phyloP scores from a whole-genome alignment of 2,113 vertebrate genomes.

The Nesogale talazaci region DNA sequence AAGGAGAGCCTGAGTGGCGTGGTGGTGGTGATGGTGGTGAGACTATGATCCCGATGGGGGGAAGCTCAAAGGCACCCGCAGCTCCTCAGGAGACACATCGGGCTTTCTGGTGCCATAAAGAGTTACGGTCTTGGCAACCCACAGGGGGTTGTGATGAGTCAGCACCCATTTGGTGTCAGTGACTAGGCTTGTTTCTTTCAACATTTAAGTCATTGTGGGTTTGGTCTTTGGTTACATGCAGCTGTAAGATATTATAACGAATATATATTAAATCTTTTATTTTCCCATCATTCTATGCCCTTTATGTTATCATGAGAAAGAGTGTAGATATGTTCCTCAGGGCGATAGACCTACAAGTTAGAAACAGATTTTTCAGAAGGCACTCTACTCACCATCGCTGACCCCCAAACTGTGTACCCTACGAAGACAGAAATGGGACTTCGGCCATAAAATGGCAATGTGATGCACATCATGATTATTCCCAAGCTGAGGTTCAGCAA shows the following conservation, averaged over 20 bases:
- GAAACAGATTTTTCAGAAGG: neutral
- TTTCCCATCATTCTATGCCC: neutral
- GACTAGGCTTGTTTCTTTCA: too few species aligned
- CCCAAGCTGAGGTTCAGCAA: conserved; percentile 28
- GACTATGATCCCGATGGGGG: too few species aligned
- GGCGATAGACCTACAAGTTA: neutral
- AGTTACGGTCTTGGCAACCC: too few species aligned
- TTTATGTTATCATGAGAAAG: neutral
- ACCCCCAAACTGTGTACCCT: conserved; percentile 40
- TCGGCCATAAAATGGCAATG: rapidly evolving
- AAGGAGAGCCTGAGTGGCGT: too few species aligned
- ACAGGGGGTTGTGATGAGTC: too few species aligned
- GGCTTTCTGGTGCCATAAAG: too few species aligned
- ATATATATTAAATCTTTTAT: neutral
- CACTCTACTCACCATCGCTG: conserved; percentile 46
- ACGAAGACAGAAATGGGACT: neutral
- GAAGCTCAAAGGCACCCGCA: too few species aligned
- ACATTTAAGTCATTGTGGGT: neutral
- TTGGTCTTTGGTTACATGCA: neutral
- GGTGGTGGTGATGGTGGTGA: too few species aligned
- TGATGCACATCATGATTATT: neutral
- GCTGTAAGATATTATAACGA: neutral
- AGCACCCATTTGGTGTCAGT: too few species aligned
- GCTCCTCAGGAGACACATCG: too few species aligned
- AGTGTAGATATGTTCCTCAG: neutral